Evolutionary conservation across 2,113 vertebrate species (phyloP).

Genomic region (Columbina picui): DNA sequence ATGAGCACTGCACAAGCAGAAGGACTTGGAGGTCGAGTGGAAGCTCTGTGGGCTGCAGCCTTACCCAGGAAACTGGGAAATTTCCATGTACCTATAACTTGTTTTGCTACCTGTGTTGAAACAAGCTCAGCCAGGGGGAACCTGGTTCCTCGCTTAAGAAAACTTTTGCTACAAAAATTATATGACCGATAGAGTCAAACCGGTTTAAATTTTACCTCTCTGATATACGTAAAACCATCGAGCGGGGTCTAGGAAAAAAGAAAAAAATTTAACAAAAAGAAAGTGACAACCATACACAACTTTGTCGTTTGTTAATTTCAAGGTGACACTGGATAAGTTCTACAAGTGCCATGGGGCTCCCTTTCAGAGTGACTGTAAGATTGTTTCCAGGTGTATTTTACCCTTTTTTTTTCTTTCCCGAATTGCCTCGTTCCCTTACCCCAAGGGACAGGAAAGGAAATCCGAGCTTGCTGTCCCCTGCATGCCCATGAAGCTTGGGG

Average conservation of each 20-base stretch:
- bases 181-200: constrained; percentile 32
- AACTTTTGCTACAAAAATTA: not conserved
- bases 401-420: not conserved
- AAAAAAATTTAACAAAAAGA: constrained; percentile 43
- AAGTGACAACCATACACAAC: constrained; percentile 9
- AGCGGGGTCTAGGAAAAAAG: constrained; percentile 77
- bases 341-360: not conserved
- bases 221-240: constrained; percentile 77
- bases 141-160: not conserved
- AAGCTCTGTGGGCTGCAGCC: not conserved
- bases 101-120: not conserved
- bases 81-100: not conserved
- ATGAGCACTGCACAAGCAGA: not conserved
- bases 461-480: not conserved
- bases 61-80: not conserved
- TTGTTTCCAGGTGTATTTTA: not conserved
- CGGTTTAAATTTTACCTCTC: constrained; percentile 76
- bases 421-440: not conserved
- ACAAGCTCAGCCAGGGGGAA: not conserved
- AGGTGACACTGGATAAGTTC: not conserved
- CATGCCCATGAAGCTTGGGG: not conserved
- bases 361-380: not conserved
- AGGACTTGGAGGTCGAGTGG: not conserved
- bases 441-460: not conserved
- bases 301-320: not conserved